A percentile compares a stretch with the other conserved stretches of the same genome.
These are phyloP conservation scores for Drosophila navojoa DNA, from an alignment of 1,140 invertebrate genomes.

Conservation along the genomic window DNA sequence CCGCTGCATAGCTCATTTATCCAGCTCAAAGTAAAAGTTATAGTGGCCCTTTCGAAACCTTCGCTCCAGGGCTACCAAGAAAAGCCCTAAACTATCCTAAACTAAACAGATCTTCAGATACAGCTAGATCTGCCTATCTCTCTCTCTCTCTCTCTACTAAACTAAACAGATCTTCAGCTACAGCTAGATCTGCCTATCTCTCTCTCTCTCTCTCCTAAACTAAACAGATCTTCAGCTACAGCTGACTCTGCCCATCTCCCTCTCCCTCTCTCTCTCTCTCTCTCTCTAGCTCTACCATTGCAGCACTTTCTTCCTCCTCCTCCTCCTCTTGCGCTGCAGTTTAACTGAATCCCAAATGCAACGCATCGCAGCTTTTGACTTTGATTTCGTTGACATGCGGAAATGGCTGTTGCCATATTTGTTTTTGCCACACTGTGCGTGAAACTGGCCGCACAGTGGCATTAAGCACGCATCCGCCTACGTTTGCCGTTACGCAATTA, in stretches of 20 bases:
- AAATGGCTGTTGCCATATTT: slow-evolving; percentile 62
- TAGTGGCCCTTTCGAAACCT: too few relatives aligned
- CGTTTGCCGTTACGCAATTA: slow-evolving; percentile 36
- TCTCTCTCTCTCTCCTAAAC: background rate
- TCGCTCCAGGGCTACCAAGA: background rate
- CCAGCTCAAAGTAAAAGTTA: slow-evolving; percentile 12
- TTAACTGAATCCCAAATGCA: slow-evolving; percentile 19
- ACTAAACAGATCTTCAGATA: background rate
- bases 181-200: background rate
- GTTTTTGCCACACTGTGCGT: slow-evolving; percentile 15
- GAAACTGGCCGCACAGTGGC: background rate
- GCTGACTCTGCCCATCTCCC: background rate
- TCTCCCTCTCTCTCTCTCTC: background rate
- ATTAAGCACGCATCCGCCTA: slow-evolving; percentile 20
- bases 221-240: background rate
- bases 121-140: background rate
- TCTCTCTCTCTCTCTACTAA: background rate
- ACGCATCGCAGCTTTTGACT: slow-evolving; percentile 28
- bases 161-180: slow-evolving; percentile 8
- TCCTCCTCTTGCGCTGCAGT: slow-evolving; percentile 7
- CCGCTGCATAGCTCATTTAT: slow-evolving; percentile 1
- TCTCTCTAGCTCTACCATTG: background rate
- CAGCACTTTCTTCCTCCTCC: background rate
- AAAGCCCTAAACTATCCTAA: background rate
- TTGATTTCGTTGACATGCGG: slow-evolving; percentile 56